phyloP scores from a whole-genome alignment of 2,113 vertebrate genomes.

The Centropus unirufus region DNA sequence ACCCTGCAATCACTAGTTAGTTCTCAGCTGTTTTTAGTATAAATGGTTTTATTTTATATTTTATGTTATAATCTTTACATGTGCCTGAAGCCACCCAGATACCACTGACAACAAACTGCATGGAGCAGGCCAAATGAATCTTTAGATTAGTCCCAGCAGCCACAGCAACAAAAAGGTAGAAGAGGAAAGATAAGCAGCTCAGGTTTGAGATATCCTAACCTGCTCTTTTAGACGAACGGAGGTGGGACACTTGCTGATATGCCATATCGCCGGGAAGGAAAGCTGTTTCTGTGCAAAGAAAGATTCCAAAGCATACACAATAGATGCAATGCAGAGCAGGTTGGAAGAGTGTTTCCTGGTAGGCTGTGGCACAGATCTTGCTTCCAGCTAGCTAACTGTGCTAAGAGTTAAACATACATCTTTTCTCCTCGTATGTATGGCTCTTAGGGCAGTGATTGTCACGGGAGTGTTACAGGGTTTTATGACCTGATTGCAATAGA shows the following conservation, averaged over 20 bases:
- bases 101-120: neutral
- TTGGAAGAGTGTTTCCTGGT: neutral
- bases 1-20: neutral
- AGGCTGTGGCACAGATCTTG: neutral
- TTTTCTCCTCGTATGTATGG: neutral
- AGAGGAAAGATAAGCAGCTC: neutral
- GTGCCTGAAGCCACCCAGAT: slow-evolving; percentile 37
- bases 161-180: neutral
- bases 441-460: neutral
- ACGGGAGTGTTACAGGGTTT: neutral
- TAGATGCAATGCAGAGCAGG: neutral
- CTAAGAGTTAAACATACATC: neutral
- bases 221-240: neutral
- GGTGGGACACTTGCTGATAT: accelerated
- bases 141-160: neutral
- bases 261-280: neutral
- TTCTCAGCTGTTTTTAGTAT: slow-evolving; percentile 32
- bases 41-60: neutral
- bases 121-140: neutral
- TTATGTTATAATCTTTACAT: neutral
- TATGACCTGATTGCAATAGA: neutral
- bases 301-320: neutral
- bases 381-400: neutral
- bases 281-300: neutral
- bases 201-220: neutral